Conservation (phyloP, 2,888 invertebrate species). For the Athalia cordata region DNA sequence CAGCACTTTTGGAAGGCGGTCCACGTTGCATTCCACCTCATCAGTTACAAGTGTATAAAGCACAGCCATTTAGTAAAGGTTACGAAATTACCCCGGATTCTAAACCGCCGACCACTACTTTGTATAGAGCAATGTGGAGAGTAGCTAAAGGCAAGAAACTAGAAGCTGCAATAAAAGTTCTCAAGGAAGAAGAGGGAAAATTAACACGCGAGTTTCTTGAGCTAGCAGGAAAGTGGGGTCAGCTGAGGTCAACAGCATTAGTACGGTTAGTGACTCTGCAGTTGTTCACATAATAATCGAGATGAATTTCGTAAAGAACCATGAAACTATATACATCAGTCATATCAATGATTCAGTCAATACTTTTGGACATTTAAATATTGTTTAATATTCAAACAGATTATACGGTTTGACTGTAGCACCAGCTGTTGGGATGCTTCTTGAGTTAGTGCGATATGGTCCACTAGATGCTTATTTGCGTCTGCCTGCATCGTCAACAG, state of each 20-base stretch:
- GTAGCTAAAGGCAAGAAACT: slow-evolving; percentile 84
- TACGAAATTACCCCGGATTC: slow-evolving; percentile 52
- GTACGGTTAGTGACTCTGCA: slow-evolving; percentile 73
- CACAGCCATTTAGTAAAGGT: slow-evolving; percentile 71
- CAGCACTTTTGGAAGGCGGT: slow-evolving; percentile 70
- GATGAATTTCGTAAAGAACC: not conserved
- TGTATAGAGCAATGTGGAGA: slow-evolving; percentile 86
- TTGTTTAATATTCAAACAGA: slow-evolving; percentile 62
- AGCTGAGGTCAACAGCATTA: slow-evolving; percentile 84
- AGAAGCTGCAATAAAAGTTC: slow-evolving; percentile 86
- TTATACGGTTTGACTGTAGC: slow-evolving; percentile 86
- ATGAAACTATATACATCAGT: not conserved
- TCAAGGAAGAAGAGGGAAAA: slow-evolving; percentile 78
- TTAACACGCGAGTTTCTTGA: slow-evolving; percentile 83
- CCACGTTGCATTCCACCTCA: slow-evolving; percentile 83
- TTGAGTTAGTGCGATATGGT: slow-evolving; percentile 87
- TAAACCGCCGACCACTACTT: slow-evolving; percentile 54
- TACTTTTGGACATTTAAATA: not conserved
- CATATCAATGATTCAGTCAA: not conserved
- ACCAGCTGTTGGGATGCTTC: slow-evolving; percentile 86
- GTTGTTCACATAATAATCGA: not conserved
- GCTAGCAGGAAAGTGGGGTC: slow-evolving; percentile 86
- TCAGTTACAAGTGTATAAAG: slow-evolving; percentile 82
- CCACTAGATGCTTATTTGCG: slow-evolving; percentile 84
- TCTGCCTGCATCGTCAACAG: slow-evolving; percentile 68